These are phyloP conservation scores for Clupea harengus DNA, from an alignment of 2,113 vertebrate genomes.

Conservation along the genomic window DNA sequence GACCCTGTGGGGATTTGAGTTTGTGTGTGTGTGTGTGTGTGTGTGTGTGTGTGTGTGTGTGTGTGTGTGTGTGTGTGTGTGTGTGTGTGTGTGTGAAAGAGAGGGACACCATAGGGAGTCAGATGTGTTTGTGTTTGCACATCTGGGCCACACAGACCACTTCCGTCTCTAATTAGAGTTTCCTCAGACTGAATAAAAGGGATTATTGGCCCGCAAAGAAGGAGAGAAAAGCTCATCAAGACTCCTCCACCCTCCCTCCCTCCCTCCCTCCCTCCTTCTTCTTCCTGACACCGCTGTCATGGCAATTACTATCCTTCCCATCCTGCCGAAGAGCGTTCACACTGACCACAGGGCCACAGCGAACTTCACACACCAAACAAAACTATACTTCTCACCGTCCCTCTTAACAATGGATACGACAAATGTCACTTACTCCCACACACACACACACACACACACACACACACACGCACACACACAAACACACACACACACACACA, in stretches of 20 bases:
- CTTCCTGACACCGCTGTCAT: constrained; percentile 56
- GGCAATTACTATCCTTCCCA: constrained; percentile 22
- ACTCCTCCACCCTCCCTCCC: constrained; percentile 52
- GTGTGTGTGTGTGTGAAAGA: constrained; percentile 4
- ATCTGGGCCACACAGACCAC: constrained; percentile 63
- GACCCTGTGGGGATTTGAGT: constrained; percentile 5
- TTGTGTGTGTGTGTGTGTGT: constrained; percentile 9
- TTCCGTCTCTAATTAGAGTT: constrained; percentile 73
- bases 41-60: neutral
- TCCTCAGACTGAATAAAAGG: constrained; percentile 70
- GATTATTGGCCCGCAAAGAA: constrained; percentile 66
- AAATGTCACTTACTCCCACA: neutral
- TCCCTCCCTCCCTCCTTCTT: neutral
- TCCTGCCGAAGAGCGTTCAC: neutral
- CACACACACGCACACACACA: neutral
- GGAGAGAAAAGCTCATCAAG: constrained; percentile 37
- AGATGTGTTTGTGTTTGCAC: constrained; percentile 61
- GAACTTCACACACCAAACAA: neutral
- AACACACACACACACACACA: neutral
- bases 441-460: neutral
- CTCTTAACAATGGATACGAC: neutral
- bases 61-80: neutral
- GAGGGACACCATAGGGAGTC: constrained; percentile 43
- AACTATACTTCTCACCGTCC: neutral
- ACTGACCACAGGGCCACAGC: neutral